Conservation (phyloP, 2,888 invertebrate genomes). For the Rhagonycha lutea region DNA sequence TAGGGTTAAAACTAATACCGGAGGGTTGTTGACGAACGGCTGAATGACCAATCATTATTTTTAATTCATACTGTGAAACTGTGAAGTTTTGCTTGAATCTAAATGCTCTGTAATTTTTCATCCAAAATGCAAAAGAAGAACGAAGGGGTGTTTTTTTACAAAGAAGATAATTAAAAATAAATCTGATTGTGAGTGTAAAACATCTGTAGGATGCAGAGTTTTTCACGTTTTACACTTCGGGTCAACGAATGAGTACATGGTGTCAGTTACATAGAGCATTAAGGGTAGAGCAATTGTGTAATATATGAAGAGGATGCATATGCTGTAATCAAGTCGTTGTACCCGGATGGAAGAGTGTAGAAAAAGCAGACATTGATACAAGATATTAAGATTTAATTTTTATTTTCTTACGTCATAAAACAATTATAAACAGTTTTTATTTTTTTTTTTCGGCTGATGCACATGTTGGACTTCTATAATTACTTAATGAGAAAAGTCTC, state of each 20-base stretch:
- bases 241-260: slow-evolving; percentile 25
- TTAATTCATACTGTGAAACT: background rate
- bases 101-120: background rate
- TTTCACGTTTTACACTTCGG: slow-evolving; percentile 29
- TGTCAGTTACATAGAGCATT: slow-evolving; percentile 26
- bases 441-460: slow-evolving; percentile 6
- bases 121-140: background rate
- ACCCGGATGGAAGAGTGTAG: slow-evolving; percentile 32
- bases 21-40: background rate
- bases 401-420: slow-evolving; percentile 26
- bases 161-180: slow-evolving; percentile 38
- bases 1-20: background rate
- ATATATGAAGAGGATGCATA: slow-evolving; percentile 25
- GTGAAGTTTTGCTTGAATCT: background rate
- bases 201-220: slow-evolving; percentile 32
- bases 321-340: slow-evolving; percentile 37
- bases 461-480: background rate
- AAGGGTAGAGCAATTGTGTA: slow-evolving; percentile 20
- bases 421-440: slow-evolving; percentile 14
- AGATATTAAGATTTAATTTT: slow-evolving; percentile 27
- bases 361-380: slow-evolving; percentile 23
- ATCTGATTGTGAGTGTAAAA: slow-evolving; percentile 36
- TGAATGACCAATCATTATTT: background rate
- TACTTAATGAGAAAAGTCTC: background rate
- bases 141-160: slow-evolving; percentile 2